Base-by-base conservation (phyloP, 2,797 vertebrate species). In the Adelosebastes latens region DNA sequence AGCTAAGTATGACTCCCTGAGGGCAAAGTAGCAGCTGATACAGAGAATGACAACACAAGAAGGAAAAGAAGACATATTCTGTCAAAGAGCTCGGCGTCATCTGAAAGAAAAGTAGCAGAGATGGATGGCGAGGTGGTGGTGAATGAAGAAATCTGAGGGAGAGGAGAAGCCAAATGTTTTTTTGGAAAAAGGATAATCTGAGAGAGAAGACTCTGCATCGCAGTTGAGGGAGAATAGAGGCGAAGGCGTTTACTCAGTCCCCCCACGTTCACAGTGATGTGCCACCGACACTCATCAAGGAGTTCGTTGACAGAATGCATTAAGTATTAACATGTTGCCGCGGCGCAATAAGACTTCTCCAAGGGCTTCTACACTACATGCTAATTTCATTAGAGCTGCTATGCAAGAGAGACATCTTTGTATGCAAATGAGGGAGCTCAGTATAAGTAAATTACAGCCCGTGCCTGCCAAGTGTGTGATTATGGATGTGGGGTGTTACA, bases 381-480 rank as follows among this genome's bases (percentile, higher is more conserved):
- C 89, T 93, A 93, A 94, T 95, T 92, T 92, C 90, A 92, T 91
- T 91, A 92, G 77, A 76, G 85, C 86, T 24, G 80, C 88, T 81
- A 80, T 89, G 92, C 91, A 89, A 92, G 90, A 81, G 89, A 93
- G 89, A 89, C 81, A 82, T 91, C 87, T 95, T 92, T 93, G 92
- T 92, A 94, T 95, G 92, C 89, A 93, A 93, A 94, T 93, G 88
- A 89, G 76, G 87, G 27, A 25, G 82, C 72, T 86, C 68, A 69
- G 91, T 83, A 75, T 85, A 85, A 93, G 94, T 91, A 92, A 94
- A 93, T 93, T 84, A 89, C 79, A 80, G 82, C 77, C 74, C 16
- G 25, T 58, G 84, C 74, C 88, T 91, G 89, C 92, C 82, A 89
- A 90, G 88, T 89, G 88, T 91, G 85, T 83, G 87, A 89, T 88